Evolutionary conservation across 2,113 vertebrate genomes (phyloP).

Genomic region (Tenebrosternarchus preto): DNA sequence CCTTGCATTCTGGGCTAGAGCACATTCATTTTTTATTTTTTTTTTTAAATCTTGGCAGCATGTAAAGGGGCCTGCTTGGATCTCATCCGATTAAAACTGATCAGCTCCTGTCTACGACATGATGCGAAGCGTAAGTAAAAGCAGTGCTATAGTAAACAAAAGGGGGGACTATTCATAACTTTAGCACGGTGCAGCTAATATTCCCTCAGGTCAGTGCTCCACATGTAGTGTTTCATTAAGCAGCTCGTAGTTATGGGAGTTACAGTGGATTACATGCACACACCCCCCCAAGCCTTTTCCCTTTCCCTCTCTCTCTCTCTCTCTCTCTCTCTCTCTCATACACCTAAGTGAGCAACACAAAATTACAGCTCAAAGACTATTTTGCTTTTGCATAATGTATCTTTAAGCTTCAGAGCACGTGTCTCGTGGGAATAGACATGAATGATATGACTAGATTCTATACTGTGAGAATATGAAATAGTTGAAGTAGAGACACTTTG

Average conservation of each 20-base stretch:
- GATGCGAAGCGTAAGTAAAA: background rate
- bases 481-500: too few species aligned
- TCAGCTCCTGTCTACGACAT: background rate
- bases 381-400: constrained; percentile 5
- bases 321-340: constrained; percentile 1
- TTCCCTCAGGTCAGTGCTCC: background rate
- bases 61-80: background rate
- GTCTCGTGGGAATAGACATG: background rate
- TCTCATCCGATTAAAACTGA: background rate
- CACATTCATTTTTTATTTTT: constrained; percentile 15
- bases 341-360: background rate
- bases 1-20: background rate
- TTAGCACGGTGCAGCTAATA: background rate
- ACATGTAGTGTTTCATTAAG: constrained; percentile 17
- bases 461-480: background rate
- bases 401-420: background rate
- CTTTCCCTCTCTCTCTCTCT: background rate
- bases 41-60: constrained; percentile 3
- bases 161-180: constrained; percentile 18
- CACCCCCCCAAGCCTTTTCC: too few species aligned
- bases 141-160: background rate
- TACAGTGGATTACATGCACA: background rate
- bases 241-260: constrained; percentile 8
- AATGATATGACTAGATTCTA: background rate
- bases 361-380: constrained; percentile 2